Evolutionary conservation across 2,797 vertebrate genomes (phyloP).

Genomic region (Trichosurus vulpecula): DNA sequence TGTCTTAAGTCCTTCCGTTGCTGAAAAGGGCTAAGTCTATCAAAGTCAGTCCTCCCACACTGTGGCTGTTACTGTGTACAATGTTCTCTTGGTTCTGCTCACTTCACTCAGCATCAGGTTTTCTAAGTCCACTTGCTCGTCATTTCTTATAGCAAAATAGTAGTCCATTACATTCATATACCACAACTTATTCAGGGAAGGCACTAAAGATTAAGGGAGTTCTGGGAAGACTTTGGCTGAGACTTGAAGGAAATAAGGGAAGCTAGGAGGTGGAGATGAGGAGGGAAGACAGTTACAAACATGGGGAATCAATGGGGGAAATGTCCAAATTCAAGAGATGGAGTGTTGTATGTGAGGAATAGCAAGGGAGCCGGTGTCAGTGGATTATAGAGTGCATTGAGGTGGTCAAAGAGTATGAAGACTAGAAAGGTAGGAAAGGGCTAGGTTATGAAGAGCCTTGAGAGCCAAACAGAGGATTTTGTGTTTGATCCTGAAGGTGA

Average conservation of each 20-base stretch:
- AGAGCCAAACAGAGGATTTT: not conserved
- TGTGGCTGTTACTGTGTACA: no score
- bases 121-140: no score
- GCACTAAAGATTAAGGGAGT: not conserved
- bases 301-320: not conserved
- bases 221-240: not conserved
- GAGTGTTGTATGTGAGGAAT: not conserved
- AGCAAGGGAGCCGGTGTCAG: not conserved
- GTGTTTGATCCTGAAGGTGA: not conserved
- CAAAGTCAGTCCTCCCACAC: no score
- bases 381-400: not conserved
- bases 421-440: not conserved
- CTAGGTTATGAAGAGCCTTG: not conserved
- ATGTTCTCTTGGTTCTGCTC: no score
- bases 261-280: not conserved
- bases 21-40: no score
- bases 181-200: no score
- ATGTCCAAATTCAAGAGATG: not conserved
- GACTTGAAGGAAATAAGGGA: not conserved
- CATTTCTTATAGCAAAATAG: no score
- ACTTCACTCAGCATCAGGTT: no score
- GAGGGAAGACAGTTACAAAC: not conserved
- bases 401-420: not conserved
- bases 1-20: no score
- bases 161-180: no score